A percentile compares a stretch with the other conserved stretches of the same genome.
Evolutionary conservation across 2,113 vertebrate genomes (phyloP).

Genomic region (Arvicanthis niloticus): DNA sequence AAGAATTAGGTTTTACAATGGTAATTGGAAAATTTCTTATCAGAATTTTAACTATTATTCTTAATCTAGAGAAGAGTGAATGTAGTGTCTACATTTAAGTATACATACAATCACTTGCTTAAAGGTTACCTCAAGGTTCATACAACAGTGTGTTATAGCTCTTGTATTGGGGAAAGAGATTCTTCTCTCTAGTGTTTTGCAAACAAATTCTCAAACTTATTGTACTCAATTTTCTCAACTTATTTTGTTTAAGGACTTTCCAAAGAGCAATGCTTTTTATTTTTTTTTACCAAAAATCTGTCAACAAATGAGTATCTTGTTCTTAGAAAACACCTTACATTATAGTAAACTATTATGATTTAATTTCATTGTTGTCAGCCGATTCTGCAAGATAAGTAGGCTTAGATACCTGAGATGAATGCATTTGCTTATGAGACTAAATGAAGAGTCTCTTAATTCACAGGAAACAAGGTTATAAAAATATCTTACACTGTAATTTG

Average conservation of each 20-base stretch:
- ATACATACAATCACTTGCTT: neutral
- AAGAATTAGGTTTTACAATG: neutral
- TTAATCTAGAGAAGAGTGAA: neutral
- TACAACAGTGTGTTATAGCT: neutral
- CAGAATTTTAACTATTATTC: neutral
- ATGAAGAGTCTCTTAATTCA: constrained; percentile 23
- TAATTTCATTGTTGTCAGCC: constrained; percentile 58
- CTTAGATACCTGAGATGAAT: constrained; percentile 1
- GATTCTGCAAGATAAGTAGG: constrained; percentile 35
- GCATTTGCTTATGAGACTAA: constrained; percentile 28
- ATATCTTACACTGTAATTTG: constrained; percentile 64
- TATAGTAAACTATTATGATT: constrained; percentile 27
- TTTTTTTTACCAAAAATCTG: neutral
- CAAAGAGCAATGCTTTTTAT: neutral
- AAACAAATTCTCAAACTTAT: neutral
- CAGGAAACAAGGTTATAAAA: constrained; percentile 57
- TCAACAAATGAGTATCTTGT: constrained; percentile 7
- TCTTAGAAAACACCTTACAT: neutral
- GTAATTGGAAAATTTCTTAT: neutral
- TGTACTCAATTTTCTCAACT: constrained; percentile 11
- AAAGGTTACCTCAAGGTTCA: neutral
- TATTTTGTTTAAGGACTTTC: neutral
- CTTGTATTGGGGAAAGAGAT: neutral
- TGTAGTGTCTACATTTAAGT: neutral
- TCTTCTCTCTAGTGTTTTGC: neutral